Conservation (phyloP, 2,113 vertebrate genomes). For the Onychorhynchus coronatus region DNA sequence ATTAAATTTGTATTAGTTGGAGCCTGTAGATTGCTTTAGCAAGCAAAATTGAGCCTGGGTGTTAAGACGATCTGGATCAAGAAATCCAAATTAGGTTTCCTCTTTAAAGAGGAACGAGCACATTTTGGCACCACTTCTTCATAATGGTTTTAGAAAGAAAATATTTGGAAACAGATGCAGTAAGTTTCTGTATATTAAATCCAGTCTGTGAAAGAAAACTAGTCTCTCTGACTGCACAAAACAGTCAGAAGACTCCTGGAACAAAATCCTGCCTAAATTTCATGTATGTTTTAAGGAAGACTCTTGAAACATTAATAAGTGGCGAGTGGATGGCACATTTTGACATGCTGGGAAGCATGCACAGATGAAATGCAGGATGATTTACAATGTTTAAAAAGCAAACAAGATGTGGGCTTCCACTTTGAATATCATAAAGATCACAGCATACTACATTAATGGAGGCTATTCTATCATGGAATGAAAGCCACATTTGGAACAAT, state of each 20-base stretch:
- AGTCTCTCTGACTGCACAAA: slow-evolving; percentile 2
- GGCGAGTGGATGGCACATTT: background rate
- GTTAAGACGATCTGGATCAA: slow-evolving; percentile 38
- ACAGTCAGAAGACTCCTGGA: background rate
- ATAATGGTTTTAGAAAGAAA: background rate
- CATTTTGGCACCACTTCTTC: slow-evolving; percentile 13
- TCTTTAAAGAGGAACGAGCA: slow-evolving; percentile 1
- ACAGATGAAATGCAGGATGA: background rate
- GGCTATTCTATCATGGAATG: slow-evolving; percentile 22
- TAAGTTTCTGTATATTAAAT: slow-evolving; percentile 44
- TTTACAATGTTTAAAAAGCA: background rate
- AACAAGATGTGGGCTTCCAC: background rate
- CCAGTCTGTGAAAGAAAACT: slow-evolving; percentile 30
- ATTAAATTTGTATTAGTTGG: slow-evolving; percentile 35
- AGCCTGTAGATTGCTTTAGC: slow-evolving; percentile 12
- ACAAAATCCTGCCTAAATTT: slow-evolving; percentile 34
- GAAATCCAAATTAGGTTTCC: slow-evolving; percentile 27
- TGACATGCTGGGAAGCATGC: background rate
- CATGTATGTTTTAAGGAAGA: slow-evolving; percentile 35
- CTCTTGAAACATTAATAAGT: slow-evolving; percentile 39
- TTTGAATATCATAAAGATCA: background rate
- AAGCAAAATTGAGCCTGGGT: slow-evolving; percentile 33
- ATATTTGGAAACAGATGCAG: slow-evolving; percentile 43
- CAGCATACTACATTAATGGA: background rate
- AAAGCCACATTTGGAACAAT: slow-evolving; percentile 12